Base-by-base conservation (phyloP, 2,797 vertebrate species). In the Holocentrus rufus region DNA sequence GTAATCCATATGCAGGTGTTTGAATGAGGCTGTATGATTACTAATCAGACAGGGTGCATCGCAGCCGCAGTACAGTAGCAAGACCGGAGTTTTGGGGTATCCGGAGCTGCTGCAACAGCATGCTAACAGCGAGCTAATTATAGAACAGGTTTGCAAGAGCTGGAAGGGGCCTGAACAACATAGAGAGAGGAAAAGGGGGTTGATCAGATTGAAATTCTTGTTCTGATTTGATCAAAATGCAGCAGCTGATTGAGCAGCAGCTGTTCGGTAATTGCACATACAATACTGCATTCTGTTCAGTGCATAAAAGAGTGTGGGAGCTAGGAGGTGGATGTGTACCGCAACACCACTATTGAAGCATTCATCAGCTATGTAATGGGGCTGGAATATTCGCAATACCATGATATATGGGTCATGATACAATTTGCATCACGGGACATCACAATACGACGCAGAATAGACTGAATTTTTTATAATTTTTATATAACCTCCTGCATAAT, bases 241-340 rank as follows among this genome's bases (percentile, higher is more conserved):
- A 79, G 68, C 79, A 80, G 76, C 18, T 73, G 53, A 58, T 25
- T 17, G 58, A 59, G 57, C 64, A 84, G 76, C 82, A 81, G 73
- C 75, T 84, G 74, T 65, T 72, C 27, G 50, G 63, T 47, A 69
- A 49, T 34, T 52, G 65, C 70, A 62, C 36, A 23, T 42, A 49
- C 9, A 13, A 7, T 39, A 39, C 53, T 49, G 72, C 64, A 50
- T 27, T 62, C 54, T 56, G 56, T 64, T 53, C n/a, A 18, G 44
- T 31, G 18, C 23, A 54, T n/a, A 7, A n/a, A 1, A 49, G 58
- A 18, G 74, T 57, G 63, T 17, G 0, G 5, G 52, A 75, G 75
- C 74, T 63, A 59, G 47, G 72, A 17, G 20, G 58, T 42, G 61
- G 25, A 27, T 27, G 25, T 2, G 25, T 27, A 27, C 25, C 4